Evolutionary conservation across 1,140 invertebrate genomes (phyloP), one percentile per base, ranked within the genome.

Genomic region (Trichonephila clavipes): DNA sequence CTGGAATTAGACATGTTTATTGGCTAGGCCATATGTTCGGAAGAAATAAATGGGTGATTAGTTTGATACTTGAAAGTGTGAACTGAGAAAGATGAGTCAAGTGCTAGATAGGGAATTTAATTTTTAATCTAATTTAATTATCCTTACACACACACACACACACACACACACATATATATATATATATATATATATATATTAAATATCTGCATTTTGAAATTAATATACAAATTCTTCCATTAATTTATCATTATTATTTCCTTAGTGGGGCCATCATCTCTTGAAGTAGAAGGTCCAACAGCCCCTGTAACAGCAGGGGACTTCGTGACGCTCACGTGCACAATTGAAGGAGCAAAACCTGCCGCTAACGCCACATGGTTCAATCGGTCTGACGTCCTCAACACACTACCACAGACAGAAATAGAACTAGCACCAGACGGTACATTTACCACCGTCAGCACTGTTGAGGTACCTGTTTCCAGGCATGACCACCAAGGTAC

Each of bases 341-440:
- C 96, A 44, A 97, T 98, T 2, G 96, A 96, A 64, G 98, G 97
- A 0, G 98, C 98, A 1, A 96, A 97, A 72, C 98, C 98, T 1
- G 97, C 98, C 0, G 98, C 98, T 3, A 97, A 97, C 95, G 96
- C 98, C 72, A 97, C 97, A 61, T 99, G 98, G 98, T 98, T 97
- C 96, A 98, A 98, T 95, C 97, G 97, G 16, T 97, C 97, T 0
- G 95, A 97, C n/a, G 95, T 96, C 19, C 62, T 95, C 34, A 85
- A 88, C 28, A 24, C 82, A 16, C 5, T 51, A 40, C 87, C 94
- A 0, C 44, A 87, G 3, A 87, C 90, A 0, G 44, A 88, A n/a
- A 72, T 88, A 1, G 88, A 95, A 24, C 59, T 81, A 19, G 61
- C 61, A 40, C 6, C 51, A 10, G 94, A 95, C 59, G 92, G 90